Conservation (phyloP, 2,113 vertebrate species). For the Osmerus mordax region DNA sequence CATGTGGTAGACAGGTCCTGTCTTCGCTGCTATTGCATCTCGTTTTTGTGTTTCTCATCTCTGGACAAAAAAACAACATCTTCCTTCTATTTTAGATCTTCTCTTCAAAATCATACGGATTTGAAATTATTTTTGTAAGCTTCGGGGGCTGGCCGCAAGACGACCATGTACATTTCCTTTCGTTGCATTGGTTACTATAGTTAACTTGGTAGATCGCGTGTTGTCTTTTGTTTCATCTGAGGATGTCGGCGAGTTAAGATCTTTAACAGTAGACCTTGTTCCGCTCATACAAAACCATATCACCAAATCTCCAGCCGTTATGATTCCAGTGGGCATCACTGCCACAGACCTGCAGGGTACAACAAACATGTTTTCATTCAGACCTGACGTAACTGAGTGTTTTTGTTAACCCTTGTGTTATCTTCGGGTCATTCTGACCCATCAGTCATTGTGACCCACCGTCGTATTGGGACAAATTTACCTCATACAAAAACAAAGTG, state of each 20-base stretch:
- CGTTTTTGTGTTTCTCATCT: constrained; percentile 10
- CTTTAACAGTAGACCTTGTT: background rate
- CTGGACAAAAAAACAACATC: background rate
- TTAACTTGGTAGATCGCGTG: background rate
- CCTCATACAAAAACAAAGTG: too few species aligned
- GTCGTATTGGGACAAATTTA: too few species aligned
- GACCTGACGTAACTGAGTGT: too few species aligned
- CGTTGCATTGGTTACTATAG: background rate
- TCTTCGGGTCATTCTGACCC: too few species aligned
- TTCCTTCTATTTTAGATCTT: background rate
- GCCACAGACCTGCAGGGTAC: too few species aligned
- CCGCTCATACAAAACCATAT: constrained; percentile 22
- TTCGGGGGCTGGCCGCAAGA: constrained; percentile 6
- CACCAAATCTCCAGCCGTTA: too few species aligned
- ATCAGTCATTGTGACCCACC: too few species aligned
- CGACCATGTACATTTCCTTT: background rate
- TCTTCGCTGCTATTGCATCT: constrained; percentile 46
- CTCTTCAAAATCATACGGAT: background rate
- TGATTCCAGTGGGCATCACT: too few species aligned
- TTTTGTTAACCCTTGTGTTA: too few species aligned
- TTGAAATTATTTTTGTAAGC: constrained; percentile 7
- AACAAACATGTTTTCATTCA: too few species aligned
- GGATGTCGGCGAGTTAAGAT: constrained; percentile 10
- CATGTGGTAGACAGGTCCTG: constrained; percentile 33
- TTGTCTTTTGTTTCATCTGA: constrained; percentile 1